phyloP scores from a whole-genome alignment of 1,140 invertebrate genomes.

The Neoseiulus cucumeris region DNA sequence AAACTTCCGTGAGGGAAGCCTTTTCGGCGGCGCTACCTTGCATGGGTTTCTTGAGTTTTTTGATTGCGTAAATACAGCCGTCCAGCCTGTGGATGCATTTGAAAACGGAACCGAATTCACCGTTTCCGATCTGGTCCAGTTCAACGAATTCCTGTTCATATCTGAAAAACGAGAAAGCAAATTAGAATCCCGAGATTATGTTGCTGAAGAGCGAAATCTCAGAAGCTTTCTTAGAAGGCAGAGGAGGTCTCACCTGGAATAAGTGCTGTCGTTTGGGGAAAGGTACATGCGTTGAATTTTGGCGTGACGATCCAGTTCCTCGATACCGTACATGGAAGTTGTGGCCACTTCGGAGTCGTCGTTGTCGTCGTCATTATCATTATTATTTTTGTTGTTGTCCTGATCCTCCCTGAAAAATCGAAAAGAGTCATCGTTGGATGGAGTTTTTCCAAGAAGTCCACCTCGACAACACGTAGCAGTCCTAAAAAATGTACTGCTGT shows the following conservation, averaged over 20 bases:
- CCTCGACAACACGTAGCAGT: too few species aligned
- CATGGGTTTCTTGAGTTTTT: slow-evolving; percentile 57
- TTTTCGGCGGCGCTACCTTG: slow-evolving; percentile 53
- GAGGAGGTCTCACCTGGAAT: background rate
- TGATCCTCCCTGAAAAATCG: too few species aligned
- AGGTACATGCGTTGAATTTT: slow-evolving; percentile 7
- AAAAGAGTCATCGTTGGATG: too few species aligned
- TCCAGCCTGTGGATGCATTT: slow-evolving; percentile 72
- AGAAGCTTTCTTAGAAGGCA: too few species aligned
- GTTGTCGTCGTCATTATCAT: background rate
- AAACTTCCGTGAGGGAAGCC: slow-evolving; percentile 68
- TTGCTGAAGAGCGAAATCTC: too few species aligned
- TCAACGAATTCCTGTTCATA: slow-evolving; percentile 67
- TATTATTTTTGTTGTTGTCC: background rate
- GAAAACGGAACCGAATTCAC: slow-evolving; percentile 69
- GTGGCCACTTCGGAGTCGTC: background rate
- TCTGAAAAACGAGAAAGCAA: background rate
- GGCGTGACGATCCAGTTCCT: background rate
- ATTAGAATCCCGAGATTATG: too few species aligned
- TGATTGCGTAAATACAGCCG: slow-evolving; percentile 74
- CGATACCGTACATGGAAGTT: background rate
- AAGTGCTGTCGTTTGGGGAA: background rate
- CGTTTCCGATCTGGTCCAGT: slow-evolving; percentile 50
- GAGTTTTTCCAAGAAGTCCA: too few species aligned
- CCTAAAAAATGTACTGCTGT: too few species aligned